These are phyloP conservation scores for Valencia hispanica DNA, from an alignment of 2,797 vertebrate genomes.

Conservation along the genomic window DNA sequence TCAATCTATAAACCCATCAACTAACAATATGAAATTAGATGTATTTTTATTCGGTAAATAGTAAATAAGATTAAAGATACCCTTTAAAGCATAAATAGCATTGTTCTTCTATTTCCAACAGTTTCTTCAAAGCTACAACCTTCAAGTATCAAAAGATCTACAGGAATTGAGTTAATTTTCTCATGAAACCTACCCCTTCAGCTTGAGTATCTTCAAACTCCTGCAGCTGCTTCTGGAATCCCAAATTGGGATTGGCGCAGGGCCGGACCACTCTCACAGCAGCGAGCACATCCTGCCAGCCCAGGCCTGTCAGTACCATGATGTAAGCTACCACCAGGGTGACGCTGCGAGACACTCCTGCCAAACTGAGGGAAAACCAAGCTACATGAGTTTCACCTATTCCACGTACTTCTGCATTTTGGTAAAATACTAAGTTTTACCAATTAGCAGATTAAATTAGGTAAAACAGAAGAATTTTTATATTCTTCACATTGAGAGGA, in stretches of 20 bases:
- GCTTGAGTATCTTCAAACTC: slow-evolving; percentile 89
- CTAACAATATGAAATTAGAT: background rate
- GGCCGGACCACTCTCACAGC: slow-evolving; percentile 88
- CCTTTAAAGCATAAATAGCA: background rate
- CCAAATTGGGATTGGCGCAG: slow-evolving; percentile 91
- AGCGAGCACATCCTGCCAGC: slow-evolving; percentile 91
- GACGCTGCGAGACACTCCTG: slow-evolving; percentile 95
- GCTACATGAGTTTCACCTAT: background rate
- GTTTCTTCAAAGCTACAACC: background rate
- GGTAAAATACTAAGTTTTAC: background rate
- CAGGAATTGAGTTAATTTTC: background rate
- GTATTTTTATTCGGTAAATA: background rate
- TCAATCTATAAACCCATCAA: background rate
- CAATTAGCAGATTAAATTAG: background rate
- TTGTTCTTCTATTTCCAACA: background rate
- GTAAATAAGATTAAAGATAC: background rate
- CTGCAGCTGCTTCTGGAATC: slow-evolving; percentile 94
- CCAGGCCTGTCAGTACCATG: slow-evolving; percentile 92
- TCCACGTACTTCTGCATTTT: background rate
- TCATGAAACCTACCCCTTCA: slow-evolving; percentile 78
- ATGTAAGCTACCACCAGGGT: slow-evolving; percentile 95
- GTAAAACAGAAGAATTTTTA: background rate
- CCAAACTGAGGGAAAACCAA: slow-evolving; percentile 80
- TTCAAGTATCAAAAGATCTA: background rate
- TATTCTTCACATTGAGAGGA: background rate